phyloP scores from a whole-genome alignment of 2,797 vertebrate species.

The Novumbra hubbsi region DNA sequence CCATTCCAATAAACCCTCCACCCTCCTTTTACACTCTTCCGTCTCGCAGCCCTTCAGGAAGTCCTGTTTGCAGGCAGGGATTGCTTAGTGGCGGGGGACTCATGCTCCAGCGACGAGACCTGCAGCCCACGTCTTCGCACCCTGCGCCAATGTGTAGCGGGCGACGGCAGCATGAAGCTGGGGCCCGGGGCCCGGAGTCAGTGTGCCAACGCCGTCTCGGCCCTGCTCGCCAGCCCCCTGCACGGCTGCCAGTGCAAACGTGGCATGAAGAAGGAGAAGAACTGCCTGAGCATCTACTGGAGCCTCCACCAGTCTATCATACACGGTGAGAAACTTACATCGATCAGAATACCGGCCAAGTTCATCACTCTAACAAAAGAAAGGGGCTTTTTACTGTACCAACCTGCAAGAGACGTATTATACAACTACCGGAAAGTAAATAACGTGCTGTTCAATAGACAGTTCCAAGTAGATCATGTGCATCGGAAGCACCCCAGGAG shows the following conservation, averaged over 20 bases:
- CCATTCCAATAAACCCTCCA: not conserved
- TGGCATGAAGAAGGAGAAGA: conserved; percentile 94
- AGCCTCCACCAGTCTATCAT: conserved; percentile 89
- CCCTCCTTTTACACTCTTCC: not conserved
- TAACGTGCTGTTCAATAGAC: too few species aligned
- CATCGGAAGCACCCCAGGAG: too few species aligned
- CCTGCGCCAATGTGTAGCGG: conserved; percentile 88
- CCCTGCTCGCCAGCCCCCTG: conserved; percentile 86
- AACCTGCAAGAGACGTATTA: not conserved
- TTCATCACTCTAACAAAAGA: not conserved
- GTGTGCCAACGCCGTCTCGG: conserved; percentile 84
- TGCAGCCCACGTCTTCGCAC: conserved; percentile 90
- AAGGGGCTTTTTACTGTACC: not conserved
- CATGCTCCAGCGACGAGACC: conserved; percentile 83
- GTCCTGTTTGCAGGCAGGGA: conserved; percentile 75
- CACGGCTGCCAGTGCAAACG: conserved; percentile 89
- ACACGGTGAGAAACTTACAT: conserved; percentile 73
- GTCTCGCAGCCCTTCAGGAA: conserved; percentile 69
- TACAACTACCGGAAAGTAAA: not conserved
- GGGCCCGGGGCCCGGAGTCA: conserved; percentile 86
- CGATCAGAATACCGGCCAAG: not conserved
- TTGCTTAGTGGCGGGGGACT: conserved; percentile 87
- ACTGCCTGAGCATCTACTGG: conserved; percentile 94
- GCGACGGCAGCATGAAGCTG: conserved; percentile 86
- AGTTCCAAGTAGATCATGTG: not conserved